Conservation (phyloP, 2,888 invertebrate species). For the Drosophila emarginata region DNA sequence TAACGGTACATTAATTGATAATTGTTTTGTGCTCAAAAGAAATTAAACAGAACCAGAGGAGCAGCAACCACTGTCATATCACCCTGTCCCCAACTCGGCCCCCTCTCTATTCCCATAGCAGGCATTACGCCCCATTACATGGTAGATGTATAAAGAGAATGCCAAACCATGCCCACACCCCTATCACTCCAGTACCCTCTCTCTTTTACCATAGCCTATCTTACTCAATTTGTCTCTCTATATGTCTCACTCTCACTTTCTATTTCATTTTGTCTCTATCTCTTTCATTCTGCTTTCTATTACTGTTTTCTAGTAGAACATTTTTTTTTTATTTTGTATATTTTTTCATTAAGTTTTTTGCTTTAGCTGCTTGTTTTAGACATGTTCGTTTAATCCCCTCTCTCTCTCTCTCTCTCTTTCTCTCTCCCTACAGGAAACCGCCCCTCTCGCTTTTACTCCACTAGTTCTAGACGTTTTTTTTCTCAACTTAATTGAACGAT, state of each 20-base stretch:
- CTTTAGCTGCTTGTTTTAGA: constrained; percentile 54
- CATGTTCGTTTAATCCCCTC: constrained; percentile 43
- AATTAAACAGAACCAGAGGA: constrained; percentile 62
- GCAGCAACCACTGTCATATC: constrained; percentile 11
- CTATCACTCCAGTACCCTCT: background rate
- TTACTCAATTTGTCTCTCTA: constrained; percentile 3
- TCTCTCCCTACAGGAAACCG: too few species aligned
- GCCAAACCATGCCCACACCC: background rate
- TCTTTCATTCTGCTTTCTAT: background rate
- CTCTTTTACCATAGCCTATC: background rate
- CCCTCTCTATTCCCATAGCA: background rate
- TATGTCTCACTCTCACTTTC: background rate
- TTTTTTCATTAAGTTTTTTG: constrained; percentile 70
- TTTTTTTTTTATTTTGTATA: constrained; percentile 31
- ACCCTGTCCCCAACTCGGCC: background rate
- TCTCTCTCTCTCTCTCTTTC: too few species aligned
- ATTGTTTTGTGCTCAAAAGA: constrained; percentile 75
- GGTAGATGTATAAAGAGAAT: constrained; percentile 33
- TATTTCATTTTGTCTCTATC: background rate
- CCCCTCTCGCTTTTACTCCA: background rate
- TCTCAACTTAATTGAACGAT: constrained; percentile 73
- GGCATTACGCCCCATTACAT: constrained; percentile 57
- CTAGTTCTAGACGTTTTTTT: constrained; percentile 4
- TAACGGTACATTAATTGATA: constrained; percentile 75
- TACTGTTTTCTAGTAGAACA: background rate